Base-by-base conservation (phyloP, 2,888 invertebrate genomes). In the Asteroscopus sphinx region DNA sequence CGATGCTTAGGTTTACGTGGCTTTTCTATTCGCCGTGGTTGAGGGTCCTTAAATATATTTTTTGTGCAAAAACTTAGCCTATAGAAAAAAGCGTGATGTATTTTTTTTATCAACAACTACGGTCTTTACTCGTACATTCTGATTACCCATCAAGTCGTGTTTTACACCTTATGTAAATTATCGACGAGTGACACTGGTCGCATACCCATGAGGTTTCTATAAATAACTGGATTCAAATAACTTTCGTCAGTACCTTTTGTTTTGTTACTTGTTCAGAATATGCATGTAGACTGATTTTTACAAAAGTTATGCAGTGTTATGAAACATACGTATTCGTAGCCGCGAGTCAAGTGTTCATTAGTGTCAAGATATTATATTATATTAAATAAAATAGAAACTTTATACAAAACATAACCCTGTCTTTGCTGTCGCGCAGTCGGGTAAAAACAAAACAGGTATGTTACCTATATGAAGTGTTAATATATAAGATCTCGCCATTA, bases 191-290 rank as follows among this genome's bases (percentile, higher is more conserved):
- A 46, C 52, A 41, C 33, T 39, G 36, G 39, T 32, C 36, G 54
- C 54, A 60, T 62, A 39, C 17, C 21, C 42, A 55, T 46, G 56
- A 69, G 37, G 45, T 62, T 54, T 46, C 54, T 69, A 62, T 61
- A 57, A 62, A 69, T 65, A 72, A 47, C n/a, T 41, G 45, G 37
- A 47, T 54, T 53, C 15, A 52, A 57, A 68, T 61, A 58, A 52
- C 63, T 58, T 49, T 52, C 47, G 46, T 35, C 21, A 51, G 44
- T 57, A 56, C 49, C 45, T 44, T 61, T 28, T 33, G 41, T 49
- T 53, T 56, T 46, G 17, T 33, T 36, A 40, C 21, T 3, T 21
- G 21, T 21, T 6, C 37, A 41, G 17, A 52, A 61, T 46, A 36
- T 32, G 15, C 15, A 33, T n/a, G 41, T 53, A 52, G 48, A 68